Evolutionary conservation across 2,888 invertebrate species (phyloP), one percentile per base, ranked within the genome.

Genomic region (Lissonota sp.): DNA sequence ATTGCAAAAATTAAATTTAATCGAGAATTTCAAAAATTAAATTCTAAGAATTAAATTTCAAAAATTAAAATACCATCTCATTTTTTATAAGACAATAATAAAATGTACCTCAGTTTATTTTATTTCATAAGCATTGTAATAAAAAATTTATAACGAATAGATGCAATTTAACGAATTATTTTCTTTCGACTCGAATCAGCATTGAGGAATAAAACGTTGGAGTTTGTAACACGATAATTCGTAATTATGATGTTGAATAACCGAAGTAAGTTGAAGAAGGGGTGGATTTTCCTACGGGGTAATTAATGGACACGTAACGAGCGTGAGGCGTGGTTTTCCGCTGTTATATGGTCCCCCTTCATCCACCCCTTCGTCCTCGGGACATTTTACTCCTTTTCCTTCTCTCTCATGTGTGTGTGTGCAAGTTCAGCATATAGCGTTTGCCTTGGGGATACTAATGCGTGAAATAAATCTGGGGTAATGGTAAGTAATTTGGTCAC

Each of bases 401-500:
- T 26, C 26, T 26, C 37, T 49, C 63, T 58, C 63, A 46, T 42
- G 39, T 58, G 66, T 74, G 66, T 42, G 39, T 58, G 66, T 74
- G 60, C n/a, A n/a, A n/a, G n/a, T 62, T 57, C 71, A 40, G 66
- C 64, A 71, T 62, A 63, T 26, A 26, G 1, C 75, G 70, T 74
- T 67, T 66, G 78, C 76, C 72, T 74, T 71, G 14, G 80, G 84
- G 60, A 26, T 83, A 86, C 90, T 92, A 92, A 92, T 92, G 91
- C 86, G 90, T 84, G 89, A 90, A 91, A 92, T 92, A 92, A 92
- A 92, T 92, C 92, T 92, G 91, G 89, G 90, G 91, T 92, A 92
- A 92, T 92, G 90, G 92, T 92, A 92, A 92, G 92, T 91, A 91
- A 90, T 90, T 91, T 91, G 89, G 90, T 75, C 26, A 40, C 88